phyloP scores from a whole-genome alignment of 2,113 vertebrate genomes.

The Entelurus aequoreus region DNA sequence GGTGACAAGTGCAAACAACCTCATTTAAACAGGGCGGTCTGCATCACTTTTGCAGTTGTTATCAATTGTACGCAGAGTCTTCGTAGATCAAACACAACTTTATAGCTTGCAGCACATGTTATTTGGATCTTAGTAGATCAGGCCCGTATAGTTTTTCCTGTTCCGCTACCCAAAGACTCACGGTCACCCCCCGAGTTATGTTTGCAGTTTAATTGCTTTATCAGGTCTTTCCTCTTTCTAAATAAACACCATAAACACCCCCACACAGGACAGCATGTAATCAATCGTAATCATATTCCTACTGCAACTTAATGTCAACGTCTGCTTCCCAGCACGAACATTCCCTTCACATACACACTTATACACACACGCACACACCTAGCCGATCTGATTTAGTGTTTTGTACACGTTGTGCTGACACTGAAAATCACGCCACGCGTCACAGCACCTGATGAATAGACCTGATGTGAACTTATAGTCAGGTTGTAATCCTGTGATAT shows the following conservation, averaged over 20 bases:
- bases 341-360: constrained; percentile 19
- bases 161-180: neutral
- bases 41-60: too few species aligned
- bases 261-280: constrained; percentile 33
- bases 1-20: too few species aligned
- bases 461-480: constrained; percentile 48
- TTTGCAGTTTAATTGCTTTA: constrained; percentile 18
- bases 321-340: constrained; percentile 20
- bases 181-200: neutral
- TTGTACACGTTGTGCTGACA: constrained; percentile 61
- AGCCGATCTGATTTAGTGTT: constrained; percentile 56
- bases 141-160: too few species aligned
- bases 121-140: too few species aligned
- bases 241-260: constrained; percentile 47
- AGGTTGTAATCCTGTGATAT: constrained; percentile 56
- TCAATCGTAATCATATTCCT: constrained; percentile 48
- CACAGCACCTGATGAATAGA: constrained; percentile 60
- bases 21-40: too few species aligned
- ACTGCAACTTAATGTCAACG: constrained; percentile 37
- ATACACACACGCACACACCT: constrained; percentile 31
- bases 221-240: constrained; percentile 28
- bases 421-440: constrained; percentile 57
- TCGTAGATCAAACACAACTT: too few species aligned
- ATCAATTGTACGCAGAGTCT: too few species aligned
- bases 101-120: too few species aligned